These are phyloP conservation scores for Agapostemon virescens DNA, from an alignment of 2,888 invertebrate species.

Conservation along the genomic window DNA sequence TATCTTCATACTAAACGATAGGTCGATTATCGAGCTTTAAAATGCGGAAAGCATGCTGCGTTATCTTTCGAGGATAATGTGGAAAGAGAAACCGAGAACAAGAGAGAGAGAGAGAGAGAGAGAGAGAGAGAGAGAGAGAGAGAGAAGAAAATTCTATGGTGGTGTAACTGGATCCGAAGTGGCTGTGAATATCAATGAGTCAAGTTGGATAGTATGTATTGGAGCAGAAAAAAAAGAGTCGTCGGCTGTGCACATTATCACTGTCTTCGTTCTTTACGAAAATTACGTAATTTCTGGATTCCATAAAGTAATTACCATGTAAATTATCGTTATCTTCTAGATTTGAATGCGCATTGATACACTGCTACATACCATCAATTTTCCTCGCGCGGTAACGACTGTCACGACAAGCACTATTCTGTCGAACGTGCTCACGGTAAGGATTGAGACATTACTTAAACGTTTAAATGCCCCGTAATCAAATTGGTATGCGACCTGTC, in stretches of 20 bases:
- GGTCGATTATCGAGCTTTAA: conserved; percentile 2
- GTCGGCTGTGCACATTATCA: neutral
- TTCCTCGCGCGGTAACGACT: conserved; percentile 10
- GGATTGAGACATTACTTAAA: conserved; percentile 3
- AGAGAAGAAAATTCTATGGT: conserved; percentile 3
- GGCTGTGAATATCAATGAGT: conserved; percentile 16
- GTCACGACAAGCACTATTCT: neutral
- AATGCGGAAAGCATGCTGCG: neutral
- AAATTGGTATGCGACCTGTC: neutral
- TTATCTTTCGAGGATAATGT: neutral
- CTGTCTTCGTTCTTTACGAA: conserved; percentile 1
- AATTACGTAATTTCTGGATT: conserved; percentile 11
- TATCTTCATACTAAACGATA: neutral
- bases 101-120: neutral
- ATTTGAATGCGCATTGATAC: conserved; percentile 14
- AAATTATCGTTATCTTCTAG: conserved; percentile 10
- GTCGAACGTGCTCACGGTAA: neutral
- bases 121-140: neutral
- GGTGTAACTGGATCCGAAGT: neutral
- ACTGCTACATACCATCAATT: conserved; percentile 4
- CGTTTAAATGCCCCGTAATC: conserved; percentile 7
- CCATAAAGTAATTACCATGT: conserved; percentile 8
- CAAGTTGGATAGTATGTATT: neutral
- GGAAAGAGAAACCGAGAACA: neutral
- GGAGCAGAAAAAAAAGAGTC: neutral